These are phyloP conservation scores for Hydrozoanthus tunicans DNA, from an alignment of 64 coral and sea anemone genomes.

Conservation along the genomic window DNA sequence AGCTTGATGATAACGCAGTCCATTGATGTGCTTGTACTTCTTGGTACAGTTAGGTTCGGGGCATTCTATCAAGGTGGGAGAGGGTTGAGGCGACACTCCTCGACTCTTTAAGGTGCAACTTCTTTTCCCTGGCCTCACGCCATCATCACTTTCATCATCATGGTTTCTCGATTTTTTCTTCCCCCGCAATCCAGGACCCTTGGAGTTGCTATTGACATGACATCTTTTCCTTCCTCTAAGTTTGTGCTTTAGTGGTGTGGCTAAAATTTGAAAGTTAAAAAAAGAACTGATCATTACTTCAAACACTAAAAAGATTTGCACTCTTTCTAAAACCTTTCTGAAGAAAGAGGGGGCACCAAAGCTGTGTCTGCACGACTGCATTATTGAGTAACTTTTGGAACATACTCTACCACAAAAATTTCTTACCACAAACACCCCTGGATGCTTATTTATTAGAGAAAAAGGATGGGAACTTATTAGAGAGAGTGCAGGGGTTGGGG, in stretches of 20 bases:
- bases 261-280: constrained; percentile 31
- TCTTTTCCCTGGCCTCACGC: constrained; percentile 76
- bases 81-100: constrained; percentile 82
- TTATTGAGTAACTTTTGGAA: too few species aligned
- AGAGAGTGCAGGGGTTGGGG: too few species aligned
- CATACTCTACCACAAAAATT: too few species aligned
- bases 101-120: constrained; percentile 91
- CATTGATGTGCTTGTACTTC: constrained; percentile 99
- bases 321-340: too few species aligned
- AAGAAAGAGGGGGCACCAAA: too few species aligned
- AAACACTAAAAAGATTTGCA: too few species aligned
- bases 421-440: too few species aligned
- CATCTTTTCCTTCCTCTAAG: constrained; percentile 80
- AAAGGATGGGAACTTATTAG: too few species aligned
- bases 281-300: neutral
- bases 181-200: constrained; percentile 49
- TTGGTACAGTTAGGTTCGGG: constrained; percentile 96
- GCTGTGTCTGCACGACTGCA: too few species aligned
- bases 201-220: constrained; percentile 55
- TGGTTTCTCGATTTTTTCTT: constrained; percentile 75
- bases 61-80: constrained; percentile 93
- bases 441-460: too few species aligned
- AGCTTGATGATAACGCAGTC: constrained; percentile 94
- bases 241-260: constrained; percentile 85
- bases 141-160: constrained; percentile 94